phyloP scores from a whole-genome alignment of 1,140 invertebrate genomes.

The Drosophila mauritiana region DNA sequence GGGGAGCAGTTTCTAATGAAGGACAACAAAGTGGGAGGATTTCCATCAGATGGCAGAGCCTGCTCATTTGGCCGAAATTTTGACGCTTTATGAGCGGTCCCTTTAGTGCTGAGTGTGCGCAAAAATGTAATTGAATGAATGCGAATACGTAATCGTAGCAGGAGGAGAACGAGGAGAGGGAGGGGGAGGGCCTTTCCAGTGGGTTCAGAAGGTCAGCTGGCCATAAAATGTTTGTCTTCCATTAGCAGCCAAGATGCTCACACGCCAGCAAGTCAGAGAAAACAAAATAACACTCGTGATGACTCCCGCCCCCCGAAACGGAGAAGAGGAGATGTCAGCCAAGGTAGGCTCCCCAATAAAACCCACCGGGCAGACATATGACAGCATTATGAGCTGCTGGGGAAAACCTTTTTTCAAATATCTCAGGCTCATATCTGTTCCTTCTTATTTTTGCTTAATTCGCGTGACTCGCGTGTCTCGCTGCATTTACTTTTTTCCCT shows the following conservation, averaged over 20 bases:
- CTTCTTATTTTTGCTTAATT: constrained; percentile 32
- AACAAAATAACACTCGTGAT: neutral
- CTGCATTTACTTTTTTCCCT: constrained; percentile 23
- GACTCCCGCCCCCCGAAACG: neutral
- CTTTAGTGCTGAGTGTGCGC: constrained; percentile 82
- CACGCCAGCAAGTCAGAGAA: constrained; percentile 18
- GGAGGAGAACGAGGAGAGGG: no score
- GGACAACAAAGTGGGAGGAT: constrained; percentile 41
- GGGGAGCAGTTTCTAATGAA: constrained; percentile 79
- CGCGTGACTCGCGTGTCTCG: constrained; percentile 61
- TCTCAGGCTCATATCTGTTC: constrained; percentile 11
- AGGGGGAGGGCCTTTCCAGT: neutral
- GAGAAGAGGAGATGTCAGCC: constrained; percentile 23
- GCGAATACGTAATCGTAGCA: constrained; percentile 19
- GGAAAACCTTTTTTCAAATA: constrained; percentile 21
- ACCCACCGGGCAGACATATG: constrained; percentile 23
- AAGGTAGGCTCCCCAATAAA: constrained; percentile 57
- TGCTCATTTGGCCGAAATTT: constrained; percentile 78
- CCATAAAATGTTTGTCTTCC: constrained; percentile 81
- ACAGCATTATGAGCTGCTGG: constrained; percentile 43
- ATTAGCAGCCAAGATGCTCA: constrained; percentile 59
- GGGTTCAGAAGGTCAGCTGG: constrained; percentile 49
- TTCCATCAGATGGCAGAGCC: constrained; percentile 15
- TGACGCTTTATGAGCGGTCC: constrained; percentile 81
- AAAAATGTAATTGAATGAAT: constrained; percentile 82